Evolutionary conservation across 2,113 vertebrate genomes (phyloP).

Genomic region (Phyllostomus hastatus): DNA sequence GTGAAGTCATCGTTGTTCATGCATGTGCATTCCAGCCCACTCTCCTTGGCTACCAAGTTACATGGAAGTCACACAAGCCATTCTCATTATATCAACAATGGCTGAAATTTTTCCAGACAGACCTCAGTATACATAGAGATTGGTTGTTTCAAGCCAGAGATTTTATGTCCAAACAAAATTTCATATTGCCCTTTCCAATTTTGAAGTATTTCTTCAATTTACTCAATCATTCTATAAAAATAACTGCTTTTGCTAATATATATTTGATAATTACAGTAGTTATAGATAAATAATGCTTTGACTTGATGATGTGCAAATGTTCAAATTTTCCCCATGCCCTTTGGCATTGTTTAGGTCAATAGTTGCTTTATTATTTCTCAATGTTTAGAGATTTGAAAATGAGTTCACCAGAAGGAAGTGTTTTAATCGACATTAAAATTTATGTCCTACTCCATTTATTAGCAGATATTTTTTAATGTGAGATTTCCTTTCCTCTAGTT

Average conservation of each 20-base stretch:
- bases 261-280: conserved; percentile 45
- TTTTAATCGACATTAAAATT: conserved; percentile 66
- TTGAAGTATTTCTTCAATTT: conserved; percentile 44
- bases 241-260: conserved; percentile 47
- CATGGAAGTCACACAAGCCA: too few relatives aligned
- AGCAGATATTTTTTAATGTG: conserved; percentile 30
- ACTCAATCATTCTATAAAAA: conserved; percentile 38
- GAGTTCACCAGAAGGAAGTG: conserved; percentile 50
- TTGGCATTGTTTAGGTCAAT: conserved; percentile 55
- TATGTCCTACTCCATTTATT: conserved; percentile 44
- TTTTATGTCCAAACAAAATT: conserved; percentile 48
- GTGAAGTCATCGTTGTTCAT: too few relatives aligned
- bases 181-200: conserved; percentile 43
- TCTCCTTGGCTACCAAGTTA: too few relatives aligned
- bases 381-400: conserved; percentile 55
- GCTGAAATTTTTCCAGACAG: too few relatives aligned
- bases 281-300: conserved; percentile 53
- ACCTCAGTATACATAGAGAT: not conserved
- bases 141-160: conserved; percentile 10
- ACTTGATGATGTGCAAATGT: conserved; percentile 37
- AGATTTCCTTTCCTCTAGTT: conserved; percentile 32
- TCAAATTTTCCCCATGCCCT: conserved; percentile 7
- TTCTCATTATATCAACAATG: too few relatives aligned
- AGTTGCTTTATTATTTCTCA: conserved; percentile 52
- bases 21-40: too few relatives aligned